Evolutionary conservation across 2,797 vertebrate species (phyloP).

Genomic region (Chrysocyon brachyurus): DNA sequence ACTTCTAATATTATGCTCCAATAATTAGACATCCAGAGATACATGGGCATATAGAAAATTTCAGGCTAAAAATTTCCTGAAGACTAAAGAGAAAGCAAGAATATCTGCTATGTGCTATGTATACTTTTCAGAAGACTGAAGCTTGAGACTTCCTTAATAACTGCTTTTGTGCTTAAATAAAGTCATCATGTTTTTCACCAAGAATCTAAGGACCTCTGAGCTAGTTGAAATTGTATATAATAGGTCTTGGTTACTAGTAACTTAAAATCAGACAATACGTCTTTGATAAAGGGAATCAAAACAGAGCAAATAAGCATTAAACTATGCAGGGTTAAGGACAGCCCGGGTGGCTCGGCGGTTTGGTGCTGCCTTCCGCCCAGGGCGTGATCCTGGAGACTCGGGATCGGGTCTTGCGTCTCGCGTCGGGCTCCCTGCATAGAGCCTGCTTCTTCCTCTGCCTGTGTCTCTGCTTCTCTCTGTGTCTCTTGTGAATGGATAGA

Average conservation of each 20-base stretch:
- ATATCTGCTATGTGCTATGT: not conserved
- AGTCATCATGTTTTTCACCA: not conserved
- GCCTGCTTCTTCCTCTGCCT: no score
- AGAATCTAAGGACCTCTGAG: not conserved
- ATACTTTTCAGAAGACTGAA: constrained; percentile 41
- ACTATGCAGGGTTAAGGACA: not conserved
- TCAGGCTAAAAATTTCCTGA: constrained; percentile 27
- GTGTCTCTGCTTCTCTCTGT: no score
- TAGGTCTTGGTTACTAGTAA: not conserved
- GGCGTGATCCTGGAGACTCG: no score
- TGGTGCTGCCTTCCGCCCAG: no score
- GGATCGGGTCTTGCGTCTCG: no score
- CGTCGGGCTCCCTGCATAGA: no score
- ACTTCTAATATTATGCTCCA: not conserved
- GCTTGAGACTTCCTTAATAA: not conserved
- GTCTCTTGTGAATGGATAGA: no score
- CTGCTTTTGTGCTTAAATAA: not conserved
- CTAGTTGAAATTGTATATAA: constrained; percentile 44
- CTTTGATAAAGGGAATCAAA: not conserved
- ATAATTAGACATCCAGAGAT: constrained; percentile 37
- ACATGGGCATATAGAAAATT: not conserved
- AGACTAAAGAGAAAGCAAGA: constrained; percentile 10
- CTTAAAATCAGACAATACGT: constrained; percentile 50
- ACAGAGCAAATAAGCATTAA: constrained; percentile 18
- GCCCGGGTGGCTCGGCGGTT: no score